Conservation (phyloP, 2,113 vertebrate species). For the Sapajus apella region DNA sequence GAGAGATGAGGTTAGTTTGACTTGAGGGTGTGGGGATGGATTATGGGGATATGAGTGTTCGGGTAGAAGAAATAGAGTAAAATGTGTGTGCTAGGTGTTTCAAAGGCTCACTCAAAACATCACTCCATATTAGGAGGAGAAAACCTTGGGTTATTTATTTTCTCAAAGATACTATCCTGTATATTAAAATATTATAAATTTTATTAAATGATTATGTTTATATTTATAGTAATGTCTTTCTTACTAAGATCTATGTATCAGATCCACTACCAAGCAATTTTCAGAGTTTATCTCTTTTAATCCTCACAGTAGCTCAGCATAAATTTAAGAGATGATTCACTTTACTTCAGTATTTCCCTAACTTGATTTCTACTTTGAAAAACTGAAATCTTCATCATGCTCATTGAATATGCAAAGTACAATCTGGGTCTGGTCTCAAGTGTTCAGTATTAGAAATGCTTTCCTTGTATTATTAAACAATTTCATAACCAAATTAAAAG, state of each 20-base stretch:
- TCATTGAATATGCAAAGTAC: neutral
- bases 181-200: neutral
- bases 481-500: constrained; percentile 56
- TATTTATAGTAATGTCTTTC: neutral
- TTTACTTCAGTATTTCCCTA: neutral
- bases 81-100: neutral
- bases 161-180: neutral
- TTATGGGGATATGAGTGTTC: neutral
- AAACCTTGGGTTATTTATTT: neutral
- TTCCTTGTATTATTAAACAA: constrained; percentile 54
- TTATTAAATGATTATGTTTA: neutral
- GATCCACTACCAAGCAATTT: neutral
- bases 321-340: neutral
- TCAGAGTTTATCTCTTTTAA: neutral
- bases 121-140: neutral
- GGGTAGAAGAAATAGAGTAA: neutral
- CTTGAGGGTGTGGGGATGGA: neutral
- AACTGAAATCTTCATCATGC: neutral
- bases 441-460: constrained; percentile 34
- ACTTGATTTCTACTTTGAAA: neutral
- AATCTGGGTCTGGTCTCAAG: neutral
- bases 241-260: neutral
- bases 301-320: neutral
- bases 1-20: neutral
- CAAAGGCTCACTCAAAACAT: neutral